phyloP scores from a whole-genome alignment of 1,140 invertebrate genomes.

The Trichonephila clavipes region DNA sequence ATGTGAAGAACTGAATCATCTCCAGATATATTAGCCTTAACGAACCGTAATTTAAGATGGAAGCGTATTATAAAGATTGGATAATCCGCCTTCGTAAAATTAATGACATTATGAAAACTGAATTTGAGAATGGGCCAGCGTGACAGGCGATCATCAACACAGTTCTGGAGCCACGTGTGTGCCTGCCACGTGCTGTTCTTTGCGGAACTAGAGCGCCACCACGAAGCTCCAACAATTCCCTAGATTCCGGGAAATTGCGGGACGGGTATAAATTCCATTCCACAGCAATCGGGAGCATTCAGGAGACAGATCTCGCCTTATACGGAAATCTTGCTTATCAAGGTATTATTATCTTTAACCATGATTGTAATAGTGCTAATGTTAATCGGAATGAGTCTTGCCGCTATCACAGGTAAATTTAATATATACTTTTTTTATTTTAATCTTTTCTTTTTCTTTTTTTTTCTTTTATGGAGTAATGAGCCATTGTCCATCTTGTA shows the following conservation, averaged over 20 bases:
- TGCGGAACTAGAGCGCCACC: neutral
- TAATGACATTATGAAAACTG: neutral
- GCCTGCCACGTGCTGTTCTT: neutral
- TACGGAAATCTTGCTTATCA: neutral
- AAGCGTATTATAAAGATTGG: neutral
- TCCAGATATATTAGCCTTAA: no score
- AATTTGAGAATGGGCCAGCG: neutral
- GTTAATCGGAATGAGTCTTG: neutral
- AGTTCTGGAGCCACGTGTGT: neutral
- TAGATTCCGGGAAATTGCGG: neutral
- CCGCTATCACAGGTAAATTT: neutral
- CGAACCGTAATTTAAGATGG: neutral
- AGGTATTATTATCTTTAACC: neutral
- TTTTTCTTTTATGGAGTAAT: no score
- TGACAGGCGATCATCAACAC: slow-evolving; percentile 1
- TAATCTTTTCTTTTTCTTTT: no score
- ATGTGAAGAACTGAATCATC: neutral
- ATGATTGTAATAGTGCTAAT: neutral
- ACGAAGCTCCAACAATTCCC: neutral
- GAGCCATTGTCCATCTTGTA: no score
- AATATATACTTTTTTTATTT: neutral
- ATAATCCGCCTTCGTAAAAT: neutral
- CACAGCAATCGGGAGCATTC: neutral
- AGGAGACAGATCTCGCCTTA: neutral
- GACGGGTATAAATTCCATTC: neutral